These are phyloP conservation scores for Stichodactyla mertensii DNA, from an alignment of 64 coral and sea anemone species.

Conservation along the genomic window DNA sequence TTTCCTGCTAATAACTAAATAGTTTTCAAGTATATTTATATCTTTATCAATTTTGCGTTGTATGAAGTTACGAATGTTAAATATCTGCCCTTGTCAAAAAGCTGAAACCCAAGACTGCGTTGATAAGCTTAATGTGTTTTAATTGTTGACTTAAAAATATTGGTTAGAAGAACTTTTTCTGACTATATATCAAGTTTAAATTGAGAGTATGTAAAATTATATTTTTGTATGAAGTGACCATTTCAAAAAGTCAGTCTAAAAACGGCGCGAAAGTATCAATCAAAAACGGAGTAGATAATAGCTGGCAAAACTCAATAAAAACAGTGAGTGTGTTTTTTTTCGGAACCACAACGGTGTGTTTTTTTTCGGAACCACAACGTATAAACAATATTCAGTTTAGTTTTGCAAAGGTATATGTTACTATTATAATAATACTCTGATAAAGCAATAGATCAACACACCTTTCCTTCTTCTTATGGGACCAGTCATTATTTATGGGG, in stretches of 20 bases:
- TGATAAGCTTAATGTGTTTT: not conserved
- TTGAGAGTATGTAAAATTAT: too few relatives aligned
- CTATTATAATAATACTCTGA: too few relatives aligned
- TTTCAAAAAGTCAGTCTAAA: not conserved
- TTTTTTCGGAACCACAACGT: too few relatives aligned
- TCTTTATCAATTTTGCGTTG: not conserved
- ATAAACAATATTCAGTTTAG: too few relatives aligned
- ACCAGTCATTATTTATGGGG: too few relatives aligned
- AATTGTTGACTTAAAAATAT: not conserved
- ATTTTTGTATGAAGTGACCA: too few relatives aligned
- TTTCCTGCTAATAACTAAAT: not conserved
- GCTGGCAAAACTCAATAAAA: not conserved
- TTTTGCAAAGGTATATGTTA: too few relatives aligned
- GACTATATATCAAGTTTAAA: not conserved
- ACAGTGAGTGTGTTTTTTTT: not conserved
- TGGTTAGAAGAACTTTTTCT: not conserved
- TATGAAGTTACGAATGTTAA: too few relatives aligned
- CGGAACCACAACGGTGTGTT: too few relatives aligned
- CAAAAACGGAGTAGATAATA: not conserved
- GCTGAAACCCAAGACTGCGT: conserved; percentile 4
- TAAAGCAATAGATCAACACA: too few relatives aligned
- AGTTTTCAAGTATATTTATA: not conserved
- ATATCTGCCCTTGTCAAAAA: too few relatives aligned
- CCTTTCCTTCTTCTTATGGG: too few relatives aligned
- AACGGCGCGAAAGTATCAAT: not conserved